Evolutionary conservation across 1,140 invertebrate species (phyloP).

Genomic region (Xylocopa sonorina): DNA sequence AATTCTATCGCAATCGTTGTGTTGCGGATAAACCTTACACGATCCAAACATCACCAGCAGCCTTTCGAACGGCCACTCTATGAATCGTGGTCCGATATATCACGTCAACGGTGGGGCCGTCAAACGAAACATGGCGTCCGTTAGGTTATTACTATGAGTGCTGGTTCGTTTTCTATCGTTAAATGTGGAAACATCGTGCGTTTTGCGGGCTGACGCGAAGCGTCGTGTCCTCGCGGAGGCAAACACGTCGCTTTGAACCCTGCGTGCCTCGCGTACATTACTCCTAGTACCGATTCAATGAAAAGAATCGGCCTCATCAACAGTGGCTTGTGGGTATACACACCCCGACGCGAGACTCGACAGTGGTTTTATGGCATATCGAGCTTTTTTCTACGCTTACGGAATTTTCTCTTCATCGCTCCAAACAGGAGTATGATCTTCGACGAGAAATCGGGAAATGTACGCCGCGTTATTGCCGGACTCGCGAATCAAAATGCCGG

Average conservation of each 20-base stretch:
- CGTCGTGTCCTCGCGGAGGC: constrained; percentile 68
- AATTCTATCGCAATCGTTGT: too few relatives aligned
- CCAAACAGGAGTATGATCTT: constrained; percentile 8
- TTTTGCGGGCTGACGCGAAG: constrained; percentile 65
- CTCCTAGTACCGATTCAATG: constrained; percentile 43
- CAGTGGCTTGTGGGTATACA: constrained; percentile 74
- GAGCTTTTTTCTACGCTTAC: constrained; percentile 20
- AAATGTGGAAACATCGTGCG: constrained; percentile 67
- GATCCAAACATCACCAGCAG: background rate
- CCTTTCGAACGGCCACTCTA: constrained; percentile 26
- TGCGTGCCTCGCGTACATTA: constrained; percentile 27
- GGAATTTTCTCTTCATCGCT: background rate
- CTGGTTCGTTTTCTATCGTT: constrained; percentile 60
- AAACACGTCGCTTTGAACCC: constrained; percentile 59
- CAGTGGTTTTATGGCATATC: constrained; percentile 42
- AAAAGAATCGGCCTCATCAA: constrained; percentile 69
- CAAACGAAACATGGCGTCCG: constrained; percentile 76
- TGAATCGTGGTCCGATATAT: constrained; percentile 61
- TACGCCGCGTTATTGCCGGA: constrained; percentile 26
- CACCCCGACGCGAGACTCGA: constrained; percentile 69
- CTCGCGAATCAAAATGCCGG: constrained; percentile 59
- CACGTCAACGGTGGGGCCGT: constrained; percentile 71
- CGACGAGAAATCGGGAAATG: background rate
- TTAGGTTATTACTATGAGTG: constrained; percentile 74
- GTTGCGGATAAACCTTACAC: constrained; percentile 14